Evolutionary conservation across 2,888 invertebrate genomes (phyloP), one percentile per base, ranked within the genome.

Genomic region (Drosophila paucipuncta): DNA sequence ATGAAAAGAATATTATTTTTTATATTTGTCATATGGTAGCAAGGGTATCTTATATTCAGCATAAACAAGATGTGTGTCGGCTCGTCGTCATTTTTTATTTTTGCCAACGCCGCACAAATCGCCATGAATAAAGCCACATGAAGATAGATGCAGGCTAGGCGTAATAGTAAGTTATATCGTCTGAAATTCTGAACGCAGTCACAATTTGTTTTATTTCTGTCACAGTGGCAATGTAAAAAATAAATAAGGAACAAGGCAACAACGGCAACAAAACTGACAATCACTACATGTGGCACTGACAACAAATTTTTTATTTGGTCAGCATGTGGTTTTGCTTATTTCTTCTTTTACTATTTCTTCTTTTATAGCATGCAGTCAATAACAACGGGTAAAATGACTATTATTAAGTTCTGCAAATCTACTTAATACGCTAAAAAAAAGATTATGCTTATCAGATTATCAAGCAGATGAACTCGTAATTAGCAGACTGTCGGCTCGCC

Each of bases 181-280:
- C 67, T 13, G n/a, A 35, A 66, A 50, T 71, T 57, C 57, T 11
- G 28, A 41, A 49, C 63, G 72, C 72, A 72, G 52, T 52, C 50
- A 35, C 54, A 58, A 59, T 64, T 64, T 64, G 60, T 47, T 47
- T 47, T 47, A 37, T 52, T 58, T 58, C 49, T 68, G 71, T 71
- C 66, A 67, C 62, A 68, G 64, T 68, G 63, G 37, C 68, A 63
- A 77, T 77, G 63, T 71, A 67, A 61, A 77, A 77, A 67, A 77
- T 64, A 67, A 63, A 68, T 63, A 54, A 52, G 52, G 22, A 49
- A 47, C 43, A 43, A 55, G 41, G 11, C 22, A 73, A 41, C 53
- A 62, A 43, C 30, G 60, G 18, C 39, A 54, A 58, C 18, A 43
- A 39, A n/a, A 28, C 52, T 33, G 63, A 35, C 63, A 64, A 72